phyloP scores from a whole-genome alignment of 92 coral and sea anemone species.

The Heteractis magnifica region DNA sequence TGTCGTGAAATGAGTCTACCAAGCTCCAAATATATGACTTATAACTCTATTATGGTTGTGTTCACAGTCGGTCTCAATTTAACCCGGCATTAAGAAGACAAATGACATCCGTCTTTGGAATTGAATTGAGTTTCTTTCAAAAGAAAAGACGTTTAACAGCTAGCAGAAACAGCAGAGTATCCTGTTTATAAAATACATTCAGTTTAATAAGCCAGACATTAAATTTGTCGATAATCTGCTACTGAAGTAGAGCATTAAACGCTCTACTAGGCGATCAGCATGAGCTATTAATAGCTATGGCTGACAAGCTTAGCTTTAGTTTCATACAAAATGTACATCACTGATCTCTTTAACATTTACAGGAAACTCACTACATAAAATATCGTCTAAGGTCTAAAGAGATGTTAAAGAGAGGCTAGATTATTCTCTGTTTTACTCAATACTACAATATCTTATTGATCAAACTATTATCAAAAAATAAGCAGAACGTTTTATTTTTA shows the following conservation, averaged over 20 bases:
- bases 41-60: no score
- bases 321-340: neutral
- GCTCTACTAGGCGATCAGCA: neutral
- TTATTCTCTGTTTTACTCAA: neutral
- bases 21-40: neutral
- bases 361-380: no score
- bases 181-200: neutral
- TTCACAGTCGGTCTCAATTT: neutral
- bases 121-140: neutral
- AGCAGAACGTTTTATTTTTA: neutral
- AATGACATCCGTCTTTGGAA: neutral
- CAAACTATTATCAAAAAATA: neutral
- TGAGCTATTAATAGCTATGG: neutral
- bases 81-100: neutral
- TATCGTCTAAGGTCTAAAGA: neutral
- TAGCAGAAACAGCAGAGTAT: neutral
- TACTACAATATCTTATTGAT: neutral
- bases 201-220: neutral
- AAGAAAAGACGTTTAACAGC: neutral
- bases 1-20: neutral
- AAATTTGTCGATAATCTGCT: neutral
- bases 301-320: neutral
- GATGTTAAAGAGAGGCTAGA: neutral
- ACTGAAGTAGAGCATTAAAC: neutral
- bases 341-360: no score